phyloP scores from a whole-genome alignment of 2,113 vertebrate species.

The Myodes glareolus region DNA sequence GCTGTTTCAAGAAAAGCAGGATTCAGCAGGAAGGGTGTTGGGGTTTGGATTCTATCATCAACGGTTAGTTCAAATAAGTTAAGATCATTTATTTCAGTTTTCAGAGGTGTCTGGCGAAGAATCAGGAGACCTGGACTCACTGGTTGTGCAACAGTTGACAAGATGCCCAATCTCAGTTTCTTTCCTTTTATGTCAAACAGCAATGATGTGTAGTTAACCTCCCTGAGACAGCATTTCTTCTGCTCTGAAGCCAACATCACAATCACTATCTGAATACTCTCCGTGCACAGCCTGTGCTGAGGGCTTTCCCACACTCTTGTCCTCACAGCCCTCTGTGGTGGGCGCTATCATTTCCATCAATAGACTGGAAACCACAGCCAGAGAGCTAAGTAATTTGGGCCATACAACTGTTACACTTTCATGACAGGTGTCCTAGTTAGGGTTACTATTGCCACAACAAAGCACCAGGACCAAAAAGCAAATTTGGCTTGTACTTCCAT shows the following conservation, averaged over 20 bases:
- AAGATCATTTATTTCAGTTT: slow-evolving; percentile 37
- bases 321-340: not conserved
- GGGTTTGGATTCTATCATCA: not conserved
- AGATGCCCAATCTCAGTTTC: not conserved
- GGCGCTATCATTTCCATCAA: not conserved
- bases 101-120: not conserved
- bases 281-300: not conserved
- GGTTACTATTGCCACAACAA: not conserved
- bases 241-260: not conserved
- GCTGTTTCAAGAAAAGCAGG: slow-evolving; percentile 22
- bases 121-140: not conserved
- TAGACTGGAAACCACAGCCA: not conserved
- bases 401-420: not conserved
- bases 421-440: not conserved
- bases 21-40: not conserved
- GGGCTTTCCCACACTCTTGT: not conserved
- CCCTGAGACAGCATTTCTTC: not conserved
- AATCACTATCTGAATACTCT: not conserved
- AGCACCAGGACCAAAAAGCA: not conserved
- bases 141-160: not conserved
- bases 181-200: slow-evolving; percentile 14
- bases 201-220: not conserved
- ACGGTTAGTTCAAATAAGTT: not conserved
- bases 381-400: not conserved
- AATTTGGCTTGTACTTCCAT: not conserved